phyloP scores from a whole-genome alignment of 2,797 vertebrate genomes.

The Garrulus glandarius region DNA sequence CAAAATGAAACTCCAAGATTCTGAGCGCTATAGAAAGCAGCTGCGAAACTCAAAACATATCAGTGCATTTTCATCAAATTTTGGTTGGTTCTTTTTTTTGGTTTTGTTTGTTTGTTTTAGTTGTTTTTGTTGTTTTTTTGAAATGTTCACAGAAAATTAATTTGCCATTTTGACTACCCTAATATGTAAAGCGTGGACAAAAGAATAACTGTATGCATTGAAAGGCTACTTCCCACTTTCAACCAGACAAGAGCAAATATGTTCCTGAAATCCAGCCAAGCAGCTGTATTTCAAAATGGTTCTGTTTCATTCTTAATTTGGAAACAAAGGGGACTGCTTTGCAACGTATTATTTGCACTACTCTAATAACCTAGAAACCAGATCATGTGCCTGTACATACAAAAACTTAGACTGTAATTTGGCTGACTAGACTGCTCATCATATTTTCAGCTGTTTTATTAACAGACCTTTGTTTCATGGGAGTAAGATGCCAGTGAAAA shows the following conservation, averaged over 20 bases:
- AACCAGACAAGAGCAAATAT: neutral
- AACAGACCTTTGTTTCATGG: neutral
- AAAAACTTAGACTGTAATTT: neutral
- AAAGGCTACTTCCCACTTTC: neutral
- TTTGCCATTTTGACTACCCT: neutral
- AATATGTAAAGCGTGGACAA: neutral
- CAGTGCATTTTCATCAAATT: neutral
- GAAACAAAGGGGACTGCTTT: neutral
- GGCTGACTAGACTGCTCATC: neutral
- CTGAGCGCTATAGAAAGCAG: neutral
- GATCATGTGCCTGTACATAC: neutral
- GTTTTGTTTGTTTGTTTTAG: neutral
- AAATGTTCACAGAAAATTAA: neutral
- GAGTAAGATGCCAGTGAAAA: neutral
- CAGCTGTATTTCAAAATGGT: neutral
- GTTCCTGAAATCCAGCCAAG: neutral
- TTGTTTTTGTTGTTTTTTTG: neutral
- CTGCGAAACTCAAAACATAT: neutral
- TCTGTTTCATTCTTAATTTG: neutral
- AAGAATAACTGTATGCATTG: neutral
- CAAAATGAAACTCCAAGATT: neutral
- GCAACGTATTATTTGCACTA: neutral
- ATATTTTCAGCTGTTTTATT: neutral
- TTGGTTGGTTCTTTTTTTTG: neutral
- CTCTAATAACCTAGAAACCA: neutral